A percentile compares a stretch with the other conserved stretches of the same genome.
Evolutionary conservation across 2,797 vertebrate species (phyloP).

Genomic region (Mormyrus proboscirostris): DNA sequence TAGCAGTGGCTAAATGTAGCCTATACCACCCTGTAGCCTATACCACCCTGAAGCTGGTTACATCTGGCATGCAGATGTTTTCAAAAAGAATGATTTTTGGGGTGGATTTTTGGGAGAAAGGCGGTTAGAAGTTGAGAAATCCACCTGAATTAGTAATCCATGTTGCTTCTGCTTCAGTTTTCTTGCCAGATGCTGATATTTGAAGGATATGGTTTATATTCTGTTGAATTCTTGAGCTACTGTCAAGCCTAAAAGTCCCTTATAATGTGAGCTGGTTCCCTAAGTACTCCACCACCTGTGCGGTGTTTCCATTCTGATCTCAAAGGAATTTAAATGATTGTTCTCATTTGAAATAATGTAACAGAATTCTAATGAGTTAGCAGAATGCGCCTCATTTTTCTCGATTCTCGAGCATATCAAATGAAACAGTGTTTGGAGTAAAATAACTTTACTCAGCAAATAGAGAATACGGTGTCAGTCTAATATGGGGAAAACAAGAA

Average conservation of each 20-base stretch:
- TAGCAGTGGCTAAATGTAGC: not conserved
- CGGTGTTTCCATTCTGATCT: not conserved
- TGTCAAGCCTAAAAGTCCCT: not conserved
- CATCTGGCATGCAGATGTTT: not conserved
- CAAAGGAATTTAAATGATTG: not conserved
- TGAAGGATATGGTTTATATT: not conserved
- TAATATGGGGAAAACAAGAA: not conserved
- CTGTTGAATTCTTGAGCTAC: not conserved
- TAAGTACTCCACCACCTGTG: not conserved
- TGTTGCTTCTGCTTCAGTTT: not conserved
- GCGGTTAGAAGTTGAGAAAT: not conserved
- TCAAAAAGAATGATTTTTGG: not conserved
- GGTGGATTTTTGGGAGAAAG: not conserved
- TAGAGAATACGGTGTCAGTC: not conserved
- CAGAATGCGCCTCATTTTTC: not conserved
- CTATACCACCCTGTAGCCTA: not conserved
- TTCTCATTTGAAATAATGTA: slow-evolving; percentile 5
- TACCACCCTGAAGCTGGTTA: not conserved
- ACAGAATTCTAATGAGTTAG: not conserved
- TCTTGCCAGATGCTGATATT: not conserved
- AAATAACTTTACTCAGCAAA: slow-evolving; percentile 5
- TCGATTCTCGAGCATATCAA: not conserved
- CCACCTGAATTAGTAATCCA: not conserved
- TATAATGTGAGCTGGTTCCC: not conserved
- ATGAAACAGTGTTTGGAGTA: not conserved